Evolutionary conservation across 2,888 invertebrate species (phyloP), one percentile per base, ranked within the genome.

Genomic region (Eupithecia vulgata): DNA sequence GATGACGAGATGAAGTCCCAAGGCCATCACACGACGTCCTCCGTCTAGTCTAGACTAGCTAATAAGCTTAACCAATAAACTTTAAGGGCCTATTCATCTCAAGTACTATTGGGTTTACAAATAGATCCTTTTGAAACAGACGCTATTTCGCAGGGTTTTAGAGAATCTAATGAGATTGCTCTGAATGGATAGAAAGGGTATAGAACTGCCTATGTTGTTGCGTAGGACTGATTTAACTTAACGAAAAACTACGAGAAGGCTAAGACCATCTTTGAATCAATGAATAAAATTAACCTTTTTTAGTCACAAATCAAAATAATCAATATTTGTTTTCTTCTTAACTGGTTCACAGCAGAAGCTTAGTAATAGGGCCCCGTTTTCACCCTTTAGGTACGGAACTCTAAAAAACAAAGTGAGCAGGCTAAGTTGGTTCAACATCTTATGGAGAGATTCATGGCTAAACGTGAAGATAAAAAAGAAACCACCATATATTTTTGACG

Each of bases 61-160:
- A 65, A 65, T 65, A 21, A 37, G 65, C 25, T 65, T 65, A 65
- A 25, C 40, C 40, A 40, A 40, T 65, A 65, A 42, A 37, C 65
- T 40, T 65, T 15, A 37, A 40, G 40, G 40, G 40, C 65, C 61
- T 65, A 37, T 65, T 65, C 40, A 65, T 65, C 65, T 65, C 64
- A 25, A 57, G 57, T 57, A 17, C 62, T 10, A n/a, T 37, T 37
- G 6, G 62, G 62, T 35, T 64, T 64, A n/a, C 35, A 35, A 37
- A 34, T 34, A 35, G 62, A 35, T 64, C 62, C 62, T 64, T 64
- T 64, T 37, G 35, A 37, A 30, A 62, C 62, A 62, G 62, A 64
- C 35, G 30, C 62, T 35, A 35, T 62, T 62, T 62, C 62, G 34
- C 35, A 34, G 30, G 61, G 30, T 17, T 61, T 21, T 61, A 1